Base-by-base conservation (phyloP, 2,888 invertebrate species). In the Prosopocoilus inquinatus region DNA sequence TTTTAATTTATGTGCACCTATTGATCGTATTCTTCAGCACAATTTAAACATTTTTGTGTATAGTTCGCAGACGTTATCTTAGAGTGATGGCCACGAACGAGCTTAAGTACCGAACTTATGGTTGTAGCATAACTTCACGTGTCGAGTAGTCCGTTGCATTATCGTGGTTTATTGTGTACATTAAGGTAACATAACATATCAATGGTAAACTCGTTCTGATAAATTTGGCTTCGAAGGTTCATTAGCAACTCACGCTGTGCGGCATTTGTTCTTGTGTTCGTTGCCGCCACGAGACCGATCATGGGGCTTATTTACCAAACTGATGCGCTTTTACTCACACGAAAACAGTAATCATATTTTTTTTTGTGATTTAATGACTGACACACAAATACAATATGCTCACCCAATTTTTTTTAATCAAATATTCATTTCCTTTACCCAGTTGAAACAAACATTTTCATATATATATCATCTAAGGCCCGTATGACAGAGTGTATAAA, bases 101-200 rank as follows among this genome's bases (percentile, higher is more conserved):
- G 34, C 34, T 47, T 47, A 32, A 47, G 47, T 32, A 47, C 16
- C 33, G 47, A 47, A 47, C 47, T 62, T 60, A 58, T 60, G 53
- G 62, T 57, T 58, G 61, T 53, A 59, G 57, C 61, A 62, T 59
- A 59, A 57, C 59, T 59, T 57, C 61, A 63, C 60, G 60, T 54
- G 58, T 58, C 55, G 53, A 55, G 60, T 59, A 58, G 60, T 57
- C 56, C 51, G 53, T 49, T 55, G 54, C 58, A 59, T 70, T 69
- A 70, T 70, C 69, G 70, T 71, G 68, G 62, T 71, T 71, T 71
- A 71, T 70, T 68, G 68, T 67, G 50, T 59, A 52, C 61, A 61
- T 61, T 61, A 61, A 61, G 41, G 54, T 58, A 58, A 63, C 62
- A 61, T 56, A 66, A 66, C 67, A 60, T 65, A 68, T 68, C 67